These are phyloP conservation scores for Machaerirhynchus nigripectus DNA, from an alignment of 2,113 vertebrate genomes.

Conservation along the genomic window DNA sequence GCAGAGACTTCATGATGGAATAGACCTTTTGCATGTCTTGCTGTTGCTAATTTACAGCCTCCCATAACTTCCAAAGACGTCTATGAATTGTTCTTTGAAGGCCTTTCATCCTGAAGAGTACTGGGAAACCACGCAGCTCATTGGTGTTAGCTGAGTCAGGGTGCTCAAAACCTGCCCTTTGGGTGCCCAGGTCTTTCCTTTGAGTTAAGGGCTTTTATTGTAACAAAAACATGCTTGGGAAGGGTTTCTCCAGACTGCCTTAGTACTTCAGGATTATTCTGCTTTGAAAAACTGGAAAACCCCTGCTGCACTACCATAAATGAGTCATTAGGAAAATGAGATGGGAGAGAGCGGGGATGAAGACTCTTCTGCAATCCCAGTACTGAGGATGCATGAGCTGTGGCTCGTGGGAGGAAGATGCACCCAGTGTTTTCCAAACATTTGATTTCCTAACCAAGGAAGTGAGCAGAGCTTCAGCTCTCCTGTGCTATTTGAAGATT, in stretches of 20 bases:
- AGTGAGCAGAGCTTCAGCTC: background rate
- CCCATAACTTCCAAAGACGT: background rate
- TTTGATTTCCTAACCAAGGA: background rate
- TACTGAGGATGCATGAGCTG: background rate
- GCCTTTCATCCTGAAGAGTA: background rate
- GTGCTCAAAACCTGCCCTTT: background rate
- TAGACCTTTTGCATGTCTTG: background rate
- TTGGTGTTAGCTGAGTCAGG: background rate
- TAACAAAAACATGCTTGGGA: background rate
- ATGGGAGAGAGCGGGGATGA: background rate
- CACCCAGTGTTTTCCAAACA: background rate
- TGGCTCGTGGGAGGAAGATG: background rate
- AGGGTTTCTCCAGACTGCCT: background rate
- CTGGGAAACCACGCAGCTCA: background rate
- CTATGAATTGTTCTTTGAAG: background rate
- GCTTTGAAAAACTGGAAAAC: slow-evolving; percentile 2
- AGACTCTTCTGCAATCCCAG: background rate
- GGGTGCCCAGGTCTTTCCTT: background rate
- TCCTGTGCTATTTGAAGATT: background rate
- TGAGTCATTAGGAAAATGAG: background rate
- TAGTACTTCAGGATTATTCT: background rate
- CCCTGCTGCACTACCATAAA: background rate
- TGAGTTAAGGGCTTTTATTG: background rate
- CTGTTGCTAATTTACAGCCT: slow-evolving; percentile 8
- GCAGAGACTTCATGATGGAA: background rate